phyloP scores from a whole-genome alignment of 2,113 vertebrate genomes.

The Eidolon helvum region DNA sequence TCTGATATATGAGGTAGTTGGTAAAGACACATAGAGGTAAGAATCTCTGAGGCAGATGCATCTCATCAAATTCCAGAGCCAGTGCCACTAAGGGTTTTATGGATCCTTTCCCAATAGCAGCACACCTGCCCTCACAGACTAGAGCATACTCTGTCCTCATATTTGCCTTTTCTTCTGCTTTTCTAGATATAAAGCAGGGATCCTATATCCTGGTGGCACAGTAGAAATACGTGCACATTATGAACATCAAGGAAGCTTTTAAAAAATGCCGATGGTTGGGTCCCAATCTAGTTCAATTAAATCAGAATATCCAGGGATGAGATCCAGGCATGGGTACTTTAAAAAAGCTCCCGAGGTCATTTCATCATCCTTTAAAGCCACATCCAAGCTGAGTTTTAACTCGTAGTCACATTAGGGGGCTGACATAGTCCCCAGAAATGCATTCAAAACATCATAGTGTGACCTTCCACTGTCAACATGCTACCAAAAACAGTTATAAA shows the following conservation, averaged over 20 bases:
- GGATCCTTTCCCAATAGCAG: not conserved
- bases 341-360: not conserved
- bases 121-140: not conserved
- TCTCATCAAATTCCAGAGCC: not conserved
- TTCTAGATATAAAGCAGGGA: not conserved
- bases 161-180: not conserved
- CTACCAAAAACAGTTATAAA: constrained; percentile 49
- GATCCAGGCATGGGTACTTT: not conserved
- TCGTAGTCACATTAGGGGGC: not conserved
- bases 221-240: not conserved
- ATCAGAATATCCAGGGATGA: not conserved
- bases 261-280: not conserved
- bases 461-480: constrained; percentile 10
- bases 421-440: constrained; percentile 5
- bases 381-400: constrained; percentile 21
- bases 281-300: not conserved
- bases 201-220: not conserved
- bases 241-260: not conserved
- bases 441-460: not conserved
- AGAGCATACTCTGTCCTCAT: not conserved
- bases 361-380: not conserved
- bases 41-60: not conserved
- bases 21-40: not conserved
- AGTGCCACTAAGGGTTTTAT: not conserved
- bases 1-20: not conserved